Percentiles rank a stretch among this genome's conserved stretches.
These are phyloP conservation scores for Lemur catta DNA, from an alignment of 2,797 vertebrate genomes.

Conservation along the genomic window DNA sequence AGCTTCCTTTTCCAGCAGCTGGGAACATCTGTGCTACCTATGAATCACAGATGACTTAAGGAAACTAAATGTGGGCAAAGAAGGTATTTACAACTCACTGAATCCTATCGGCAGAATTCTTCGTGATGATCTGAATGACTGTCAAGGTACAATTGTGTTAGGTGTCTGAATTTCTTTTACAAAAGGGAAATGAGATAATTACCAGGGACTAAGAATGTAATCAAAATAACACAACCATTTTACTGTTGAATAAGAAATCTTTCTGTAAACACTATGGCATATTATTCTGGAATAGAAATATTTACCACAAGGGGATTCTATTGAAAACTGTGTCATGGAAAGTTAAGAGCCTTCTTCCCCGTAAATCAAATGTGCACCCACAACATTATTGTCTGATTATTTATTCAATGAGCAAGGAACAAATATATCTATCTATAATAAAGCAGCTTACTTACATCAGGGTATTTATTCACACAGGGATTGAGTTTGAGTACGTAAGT, in stretches of 20 bases:
- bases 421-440: neutral
- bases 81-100: conserved; percentile 8
- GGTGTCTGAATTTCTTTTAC: conserved; percentile 51
- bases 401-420: conserved; percentile 15
- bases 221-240: conserved; percentile 58
- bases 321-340: conserved; percentile 35
- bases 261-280: conserved; percentile 11
- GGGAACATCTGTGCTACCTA: conserved; percentile 61
- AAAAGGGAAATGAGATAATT: conserved; percentile 64
- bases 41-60: conserved; percentile 37
- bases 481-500: neutral
- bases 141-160: neutral
- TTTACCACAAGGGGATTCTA: neutral
- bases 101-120: conserved; percentile 1
- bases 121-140: neutral
- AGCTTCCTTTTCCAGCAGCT: conserved; percentile 65
- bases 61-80: conserved; percentile 28
- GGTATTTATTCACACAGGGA: neutral
- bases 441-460: neutral
- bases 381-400: neutral
- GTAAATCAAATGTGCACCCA: neutral
- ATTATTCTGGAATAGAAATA: conserved; percentile 23
- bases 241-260: conserved; percentile 51
- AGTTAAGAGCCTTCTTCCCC: conserved; percentile 1
- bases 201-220: conserved; percentile 44